Base-by-base conservation (phyloP, 2,888 invertebrate genomes). In the Eristalis arbustorum region DNA sequence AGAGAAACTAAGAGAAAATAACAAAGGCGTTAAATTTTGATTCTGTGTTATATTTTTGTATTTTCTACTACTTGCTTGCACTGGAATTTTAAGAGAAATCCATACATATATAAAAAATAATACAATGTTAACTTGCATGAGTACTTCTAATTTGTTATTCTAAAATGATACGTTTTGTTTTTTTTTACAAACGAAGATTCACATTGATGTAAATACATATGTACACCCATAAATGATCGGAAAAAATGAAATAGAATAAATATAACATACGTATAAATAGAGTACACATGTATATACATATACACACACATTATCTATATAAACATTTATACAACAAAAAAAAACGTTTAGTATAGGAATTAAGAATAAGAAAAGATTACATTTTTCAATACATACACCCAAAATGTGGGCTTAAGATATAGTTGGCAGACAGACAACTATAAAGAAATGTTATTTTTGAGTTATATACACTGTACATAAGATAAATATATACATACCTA, bases 301-400 rank as follows among this genome's bases (percentile, higher is more conserved):
- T 25, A 25, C 25, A 25, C 25, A 25, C 25, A 25, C n/a, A n/a
- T n/a, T n/a, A n/a, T 25, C 25, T 25, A 25, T 25, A 25, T 25
- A n/a, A n/a, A n/a, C n/a, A 25, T 42, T n/a, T 8, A 89, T 89
- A 89, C 57, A 72, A 89, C 82, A 66, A 87, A 72, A 89, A 81
- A 66, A 87, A 89, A 72, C 18, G 5, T 49, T 49, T 49, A 5
- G 18, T 18, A 0, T 49, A 49, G 49, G 8, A 18, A 18, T 8
- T 49, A 49, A 42, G 42, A 42, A n/a, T 42, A 42, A 18, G 49
- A 18, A 49, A 49, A 0, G 18, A 49, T 18, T n/a, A 49, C n/a
- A 18, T 49, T 49, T 49, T n/a, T 49, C 5, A 49, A 49, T 18
- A 18, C 8, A 8, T 6, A 6, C 49, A 18, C 18, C n/a, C n/a